Conservation (phyloP, 2,113 vertebrate species). For the Dermatemys mawii region DNA sequence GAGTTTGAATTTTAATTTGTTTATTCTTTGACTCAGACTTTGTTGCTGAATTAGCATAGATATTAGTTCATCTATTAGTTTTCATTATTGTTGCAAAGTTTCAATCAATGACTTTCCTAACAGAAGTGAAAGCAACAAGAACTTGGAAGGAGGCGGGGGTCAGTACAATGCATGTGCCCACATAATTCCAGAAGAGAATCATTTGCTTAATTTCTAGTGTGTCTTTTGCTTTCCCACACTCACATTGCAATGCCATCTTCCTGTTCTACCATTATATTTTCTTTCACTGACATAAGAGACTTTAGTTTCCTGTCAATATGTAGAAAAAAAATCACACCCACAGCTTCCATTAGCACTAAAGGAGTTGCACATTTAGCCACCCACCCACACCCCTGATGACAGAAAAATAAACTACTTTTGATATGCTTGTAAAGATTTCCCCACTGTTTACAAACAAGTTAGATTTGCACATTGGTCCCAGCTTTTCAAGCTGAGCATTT, state of each 20-base stretch:
- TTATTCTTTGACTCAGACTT: constrained; percentile 15
- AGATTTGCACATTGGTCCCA: neutral
- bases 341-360: fast-evolving
- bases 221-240: neutral
- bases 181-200: neutral
- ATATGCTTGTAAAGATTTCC: neutral
- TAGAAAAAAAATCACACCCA: neutral
- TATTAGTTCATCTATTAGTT: neutral
- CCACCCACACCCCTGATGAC: neutral
- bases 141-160: neutral
- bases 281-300: neutral
- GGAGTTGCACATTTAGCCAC: neutral
- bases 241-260: neutral
- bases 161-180: neutral
- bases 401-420: neutral
- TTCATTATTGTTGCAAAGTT: constrained; percentile 29
- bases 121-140: neutral
- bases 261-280: neutral
- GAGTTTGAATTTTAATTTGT: constrained; percentile 20
- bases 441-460: constrained; percentile 1
- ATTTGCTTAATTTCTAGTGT: fast-evolving
- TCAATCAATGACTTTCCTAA: neutral
- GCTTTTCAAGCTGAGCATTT: constrained; percentile 42
- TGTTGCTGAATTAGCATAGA: neutral
- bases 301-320: constrained; percentile 10